Evolutionary conservation across 1,140 invertebrate genomes (phyloP).

Genomic region (Aphaenogaster floridana): DNA sequence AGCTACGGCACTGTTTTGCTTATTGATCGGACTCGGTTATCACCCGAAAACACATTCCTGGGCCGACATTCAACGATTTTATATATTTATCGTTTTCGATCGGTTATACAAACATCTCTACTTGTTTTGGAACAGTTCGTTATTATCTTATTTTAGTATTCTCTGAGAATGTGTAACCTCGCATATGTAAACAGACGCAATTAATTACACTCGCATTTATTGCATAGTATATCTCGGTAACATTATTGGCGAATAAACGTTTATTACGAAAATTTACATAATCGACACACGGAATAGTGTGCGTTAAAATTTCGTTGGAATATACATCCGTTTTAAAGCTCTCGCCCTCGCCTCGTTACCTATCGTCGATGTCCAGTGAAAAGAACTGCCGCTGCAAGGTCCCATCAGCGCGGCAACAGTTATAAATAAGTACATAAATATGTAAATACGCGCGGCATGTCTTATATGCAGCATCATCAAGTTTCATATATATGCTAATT

Average conservation of each 20-base stretch:
- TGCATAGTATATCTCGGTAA: neutral
- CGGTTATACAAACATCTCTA: neutral
- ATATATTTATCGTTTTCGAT: neutral
- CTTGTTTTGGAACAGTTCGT: neutral
- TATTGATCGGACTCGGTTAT: neutral
- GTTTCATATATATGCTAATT: conserved; percentile 61
- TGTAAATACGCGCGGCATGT: conserved; percentile 35
- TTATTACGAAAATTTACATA: neutral
- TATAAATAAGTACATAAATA: conserved; percentile 57
- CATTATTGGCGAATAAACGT: neutral
- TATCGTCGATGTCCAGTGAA: neutral
- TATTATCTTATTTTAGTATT: neutral
- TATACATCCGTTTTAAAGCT: neutral
- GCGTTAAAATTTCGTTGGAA: neutral
- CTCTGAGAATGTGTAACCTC: neutral
- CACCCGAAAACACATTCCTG: neutral
- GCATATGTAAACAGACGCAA: neutral
- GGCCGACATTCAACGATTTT: neutral
- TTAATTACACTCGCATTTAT: neutral
- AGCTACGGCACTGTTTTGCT: neutral
- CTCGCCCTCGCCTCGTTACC: neutral
- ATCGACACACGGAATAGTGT: neutral
- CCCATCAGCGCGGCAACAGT: conserved; percentile 3
- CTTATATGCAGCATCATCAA: conserved; percentile 37
- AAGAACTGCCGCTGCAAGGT: conserved; percentile 3